phyloP scores from a whole-genome alignment of 2,888 invertebrate species.

The Cryptus armator region DNA sequence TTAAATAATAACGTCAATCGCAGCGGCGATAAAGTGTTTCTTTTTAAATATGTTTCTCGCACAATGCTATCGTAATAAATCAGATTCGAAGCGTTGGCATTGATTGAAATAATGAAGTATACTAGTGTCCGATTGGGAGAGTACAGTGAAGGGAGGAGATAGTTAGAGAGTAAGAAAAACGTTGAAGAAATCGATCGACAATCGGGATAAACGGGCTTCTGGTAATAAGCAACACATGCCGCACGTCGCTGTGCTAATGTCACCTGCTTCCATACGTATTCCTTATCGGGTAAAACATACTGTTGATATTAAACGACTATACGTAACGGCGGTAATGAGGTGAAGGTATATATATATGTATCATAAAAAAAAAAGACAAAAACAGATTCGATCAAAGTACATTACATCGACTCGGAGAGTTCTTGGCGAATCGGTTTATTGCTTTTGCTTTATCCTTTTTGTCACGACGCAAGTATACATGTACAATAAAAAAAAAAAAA shows the following conservation, averaged over 20 bases:
- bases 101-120: not conserved
- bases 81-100: constrained; percentile 19
- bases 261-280: constrained; percentile 58
- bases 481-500: too few species aligned
- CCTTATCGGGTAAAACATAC: constrained; percentile 54
- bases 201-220: constrained; percentile 21
- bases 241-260: constrained; percentile 52
- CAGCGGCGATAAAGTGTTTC: not conserved
- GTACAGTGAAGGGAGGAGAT: not conserved
- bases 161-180: constrained; percentile 9
- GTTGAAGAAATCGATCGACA: constrained; percentile 51
- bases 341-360: constrained; percentile 25
- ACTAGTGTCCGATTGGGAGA: constrained; percentile 10
- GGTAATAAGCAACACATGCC: constrained; percentile 32
- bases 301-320: constrained; percentile 45
- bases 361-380: not conserved
- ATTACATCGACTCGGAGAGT: not conserved
- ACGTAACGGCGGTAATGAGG: constrained; percentile 38
- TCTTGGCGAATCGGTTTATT: constrained; percentile 11
- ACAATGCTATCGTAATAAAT: not conserved
- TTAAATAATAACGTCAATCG: not conserved
- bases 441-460: too few species aligned
- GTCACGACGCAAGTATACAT: too few species aligned
- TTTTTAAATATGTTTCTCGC: not conserved
- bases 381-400: constrained; percentile 19